Conservation (phyloP, 2,797 vertebrate genomes). For the Zenarchopterus dispar region DNA sequence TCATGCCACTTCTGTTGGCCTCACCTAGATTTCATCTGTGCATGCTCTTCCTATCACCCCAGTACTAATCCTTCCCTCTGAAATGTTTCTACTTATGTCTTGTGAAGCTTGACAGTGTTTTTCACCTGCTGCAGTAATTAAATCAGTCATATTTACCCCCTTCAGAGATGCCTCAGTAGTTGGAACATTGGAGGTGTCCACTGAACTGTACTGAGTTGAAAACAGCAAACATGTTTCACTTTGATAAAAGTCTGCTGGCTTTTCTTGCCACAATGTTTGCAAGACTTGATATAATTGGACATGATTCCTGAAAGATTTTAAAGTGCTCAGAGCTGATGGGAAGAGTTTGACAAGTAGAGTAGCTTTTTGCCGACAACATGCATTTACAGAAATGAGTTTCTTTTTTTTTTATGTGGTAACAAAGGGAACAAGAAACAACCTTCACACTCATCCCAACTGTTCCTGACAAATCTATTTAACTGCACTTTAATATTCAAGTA, state of each 20-base stretch:
- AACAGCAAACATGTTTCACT: conserved; percentile 35
- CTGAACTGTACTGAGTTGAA: conserved; percentile 27
- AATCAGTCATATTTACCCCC: conserved; percentile 53
- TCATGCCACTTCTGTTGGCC: conserved; percentile 59
- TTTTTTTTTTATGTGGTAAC: too few relatives aligned
- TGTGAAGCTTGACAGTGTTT: conserved; percentile 18
- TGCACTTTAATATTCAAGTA: background rate
- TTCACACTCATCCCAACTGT: too few relatives aligned
- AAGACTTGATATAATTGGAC: conserved; percentile 42
- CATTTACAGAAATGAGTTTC: too few relatives aligned
- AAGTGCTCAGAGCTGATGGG: conserved; percentile 6
- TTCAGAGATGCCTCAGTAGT: conserved; percentile 31
- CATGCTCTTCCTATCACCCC: conserved; percentile 51
- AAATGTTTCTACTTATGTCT: conserved; percentile 59
- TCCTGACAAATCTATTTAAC: background rate
- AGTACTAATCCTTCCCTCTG: conserved; percentile 49
- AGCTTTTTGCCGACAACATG: too few relatives aligned
- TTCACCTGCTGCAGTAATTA: conserved; percentile 51
- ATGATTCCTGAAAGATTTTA: conserved; percentile 45
- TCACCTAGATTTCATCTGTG: conserved; percentile 62
- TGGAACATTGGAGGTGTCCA: conserved; percentile 40
- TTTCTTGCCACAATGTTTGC: conserved; percentile 24
- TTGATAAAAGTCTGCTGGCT: conserved; percentile 13
- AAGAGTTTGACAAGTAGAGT: conserved; percentile 18
- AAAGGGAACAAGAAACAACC: too few relatives aligned